Evolutionary conservation across 2,888 invertebrate species (phyloP).

Genomic region (Serrognathus titanus): DNA sequence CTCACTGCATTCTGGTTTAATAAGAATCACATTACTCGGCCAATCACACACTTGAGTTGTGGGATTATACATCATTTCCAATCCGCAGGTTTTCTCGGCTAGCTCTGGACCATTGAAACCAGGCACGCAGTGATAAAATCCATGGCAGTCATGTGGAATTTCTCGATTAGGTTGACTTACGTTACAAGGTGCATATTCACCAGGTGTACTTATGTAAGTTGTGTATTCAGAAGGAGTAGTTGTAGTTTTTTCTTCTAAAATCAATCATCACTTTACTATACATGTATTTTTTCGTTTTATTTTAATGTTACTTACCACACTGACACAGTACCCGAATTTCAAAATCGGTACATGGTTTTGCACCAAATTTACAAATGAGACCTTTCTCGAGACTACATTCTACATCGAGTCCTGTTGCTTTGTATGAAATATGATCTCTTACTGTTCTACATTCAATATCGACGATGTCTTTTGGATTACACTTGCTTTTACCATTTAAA

Average conservation of each 20-base stretch:
- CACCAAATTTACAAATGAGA: constrained; percentile 58
- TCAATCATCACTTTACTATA: neutral
- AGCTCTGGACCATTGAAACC: constrained; percentile 32
- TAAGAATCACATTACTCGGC: constrained; percentile 50
- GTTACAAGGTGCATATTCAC: constrained; percentile 39
- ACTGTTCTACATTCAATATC: constrained; percentile 76
- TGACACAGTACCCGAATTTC: constrained; percentile 75
- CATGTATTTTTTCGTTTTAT: neutral
- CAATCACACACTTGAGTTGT: constrained; percentile 53
- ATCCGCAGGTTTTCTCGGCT: constrained; percentile 65
- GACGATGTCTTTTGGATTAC: constrained; percentile 60
- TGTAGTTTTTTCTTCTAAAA: neutral
- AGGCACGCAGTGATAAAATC: constrained; percentile 66
- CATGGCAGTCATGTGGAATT: constrained; percentile 63
- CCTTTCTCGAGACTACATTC: constrained; percentile 74
- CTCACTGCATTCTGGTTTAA: constrained; percentile 59
- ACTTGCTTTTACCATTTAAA: constrained; percentile 53
- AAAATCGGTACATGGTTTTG: constrained; percentile 68
- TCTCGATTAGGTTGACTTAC: constrained; percentile 55
- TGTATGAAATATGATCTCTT: constrained; percentile 58
- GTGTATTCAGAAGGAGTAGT: neutral
- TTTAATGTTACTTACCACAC: constrained; percentile 47
- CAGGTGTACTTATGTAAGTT: too few species aligned
- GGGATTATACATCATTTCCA: constrained; percentile 66
- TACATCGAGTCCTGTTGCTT: constrained; percentile 70